Percentiles rank a stretch among this genome's conserved stretches.
phyloP scores from a whole-genome alignment of 2,888 invertebrate genomes.

The Drosophila neoperkinsi region DNA sequence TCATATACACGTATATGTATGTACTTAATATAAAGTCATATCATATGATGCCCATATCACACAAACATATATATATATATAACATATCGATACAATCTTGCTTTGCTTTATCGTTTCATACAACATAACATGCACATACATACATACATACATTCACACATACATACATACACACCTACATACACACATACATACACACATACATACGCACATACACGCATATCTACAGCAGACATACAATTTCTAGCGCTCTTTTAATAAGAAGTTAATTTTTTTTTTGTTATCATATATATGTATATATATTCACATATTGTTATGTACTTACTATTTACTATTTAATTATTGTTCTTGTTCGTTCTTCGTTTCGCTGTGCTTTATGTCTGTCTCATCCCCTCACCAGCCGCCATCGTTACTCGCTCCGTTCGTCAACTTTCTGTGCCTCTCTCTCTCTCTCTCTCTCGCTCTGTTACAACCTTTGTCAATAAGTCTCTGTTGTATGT shows the following conservation, averaged over 20 bases:
- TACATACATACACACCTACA: conserved; percentile 2
- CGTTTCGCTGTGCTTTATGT: conserved; percentile 38
- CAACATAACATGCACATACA: not conserved
- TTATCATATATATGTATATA: conserved; percentile 5
- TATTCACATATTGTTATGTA: conserved; percentile 26
- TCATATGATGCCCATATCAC: conserved; percentile 14
- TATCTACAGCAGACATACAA: conserved; percentile 4
- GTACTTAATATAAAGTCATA: conserved; percentile 9
- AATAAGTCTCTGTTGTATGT: conserved; percentile 34
- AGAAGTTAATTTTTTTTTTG: conserved; percentile 3
- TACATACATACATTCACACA: not conserved
- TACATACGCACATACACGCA: conserved; percentile 1
- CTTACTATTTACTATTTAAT: conserved; percentile 26
- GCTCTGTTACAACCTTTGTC: conserved; percentile 6
- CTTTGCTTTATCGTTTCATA: conserved; percentile 20
- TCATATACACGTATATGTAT: conserved; percentile 7
- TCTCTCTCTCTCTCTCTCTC: conserved; percentile 8
- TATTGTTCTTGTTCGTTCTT: conserved; percentile 34
- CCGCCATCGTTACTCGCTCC: conserved; percentile 27
- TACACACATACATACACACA: not conserved
- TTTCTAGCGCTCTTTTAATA: conserved; percentile 10
- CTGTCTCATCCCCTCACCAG: conserved; percentile 25
- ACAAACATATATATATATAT: conserved; percentile 1
- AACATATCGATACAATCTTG: conserved; percentile 24
- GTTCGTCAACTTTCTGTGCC: conserved; percentile 13